Base-by-base conservation (phyloP, 1,140 invertebrate genomes). In the Magallana angulata region DNA sequence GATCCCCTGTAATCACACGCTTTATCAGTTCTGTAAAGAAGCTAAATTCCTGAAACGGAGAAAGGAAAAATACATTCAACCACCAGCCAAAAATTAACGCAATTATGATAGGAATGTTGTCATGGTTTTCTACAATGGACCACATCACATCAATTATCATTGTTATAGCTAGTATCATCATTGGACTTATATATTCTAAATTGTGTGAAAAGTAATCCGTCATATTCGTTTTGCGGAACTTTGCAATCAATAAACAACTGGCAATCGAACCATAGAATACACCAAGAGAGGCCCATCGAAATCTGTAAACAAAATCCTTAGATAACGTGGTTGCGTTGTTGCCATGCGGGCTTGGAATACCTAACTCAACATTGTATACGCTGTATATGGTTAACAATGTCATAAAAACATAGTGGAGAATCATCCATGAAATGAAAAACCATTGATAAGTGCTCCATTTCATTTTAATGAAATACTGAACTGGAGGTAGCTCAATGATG, bases 11-110 rank as follows among this genome's bases (percentile, higher is more conserved):
- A 0, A 92, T 57, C 1, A 92, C 89, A 16, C 89, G 85, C 36
- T 90, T 87, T 11, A 92, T 88, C 85, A 92, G 85, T 6, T 90
- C 88, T 6, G 91, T 91, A 24, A 92, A 90, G 56, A 91, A 92
- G 80, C 90, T 90, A 82, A 91, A 91, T 11, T 84, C 36, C 30
- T 62, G 57, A 12, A 90, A 57, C 16, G 89, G 87, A 60, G 90
- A 60, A 1, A 91, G 64, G 60, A 90, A 92, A 80, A 92, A 92
- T 18, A 89, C 58, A 3, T 59, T 82, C n/a, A 90, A 87, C 88
- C 88, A 90, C 91, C 91, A 92, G 16, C 91, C 91, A 8, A 84
- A 36, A 12, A 92, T 86, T 5, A 90, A 14, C 0, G 90, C 86
- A 9, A 91, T 14, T 24, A 92, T 88, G 7, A 92, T 84, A 57